Evolutionary conservation across 2,797 vertebrate species (phyloP), one percentile per base, ranked within the genome.

Genomic region (Poeciliopsis infans): DNA sequence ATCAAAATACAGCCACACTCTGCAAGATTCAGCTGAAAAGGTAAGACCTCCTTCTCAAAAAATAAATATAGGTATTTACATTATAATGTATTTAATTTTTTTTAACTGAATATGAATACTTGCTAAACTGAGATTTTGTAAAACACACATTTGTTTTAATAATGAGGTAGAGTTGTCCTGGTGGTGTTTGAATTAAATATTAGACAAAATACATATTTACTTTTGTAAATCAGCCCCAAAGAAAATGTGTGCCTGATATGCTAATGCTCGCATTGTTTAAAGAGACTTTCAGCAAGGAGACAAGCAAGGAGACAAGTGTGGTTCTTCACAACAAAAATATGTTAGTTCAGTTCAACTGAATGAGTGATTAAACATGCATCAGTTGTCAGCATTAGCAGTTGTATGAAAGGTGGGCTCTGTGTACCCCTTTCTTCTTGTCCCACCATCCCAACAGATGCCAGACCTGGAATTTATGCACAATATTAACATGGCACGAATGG

Each of bases 21-120:
- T 55, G 78, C 77, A 78, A 49, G 46, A 23, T 61, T 83, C 80
- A 74, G 69, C 88, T 74, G 72, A 39, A 86, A 86, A 93, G 93
- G 94, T 95, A 95, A 87, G 88, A 25, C 68, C 3, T 2, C 28
- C 79, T 55, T 64, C 43, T 79, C 47, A 36, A 41, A 20, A 43
- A 64, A 1, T 55, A n/a, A 55, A 36, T 28, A 6, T 23, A 47
- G 23, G 39, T 51, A 20, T 72, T 5, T 33, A 31, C 28, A 49
- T 66, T 61, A 36, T 64, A 18, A 70, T 28, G 16, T 11, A 46
- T 16, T 28, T 1, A 15, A 15, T 39, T 18, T 25, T 8, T n/a
- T 28, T 71, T 2, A 33, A 47, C n/a, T 47, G 28, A 64, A 64
- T 36, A 18, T 10, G 2, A 36, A 36, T 36, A 8, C 5, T 33